Percentiles rank a stretch among this genome's conserved stretches.
Conservation (phyloP, 1,140 invertebrate species). For the Polypedilum pembai region DNA sequence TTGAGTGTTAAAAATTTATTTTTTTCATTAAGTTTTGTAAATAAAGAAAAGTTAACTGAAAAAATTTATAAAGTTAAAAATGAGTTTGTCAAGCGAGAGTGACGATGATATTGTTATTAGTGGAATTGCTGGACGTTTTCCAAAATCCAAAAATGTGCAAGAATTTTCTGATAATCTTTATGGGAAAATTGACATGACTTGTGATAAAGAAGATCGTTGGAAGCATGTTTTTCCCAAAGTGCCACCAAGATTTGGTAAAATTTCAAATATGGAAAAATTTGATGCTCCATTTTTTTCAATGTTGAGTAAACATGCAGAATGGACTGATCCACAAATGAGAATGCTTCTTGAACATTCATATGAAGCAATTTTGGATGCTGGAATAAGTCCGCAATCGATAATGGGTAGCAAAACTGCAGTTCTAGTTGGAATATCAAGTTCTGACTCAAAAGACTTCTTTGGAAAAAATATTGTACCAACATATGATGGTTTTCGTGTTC, state of each 20-base stretch:
- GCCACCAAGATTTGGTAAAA: conserved; percentile 62
- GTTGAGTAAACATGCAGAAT: conserved; percentile 38
- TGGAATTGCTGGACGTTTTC: conserved; percentile 55
- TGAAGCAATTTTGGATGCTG: conserved; percentile 39
- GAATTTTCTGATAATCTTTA: conserved; percentile 53
- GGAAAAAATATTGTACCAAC: background rate
- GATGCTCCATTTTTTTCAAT: conserved; percentile 47
- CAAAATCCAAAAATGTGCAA: conserved; percentile 52
- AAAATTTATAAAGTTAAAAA: too few species aligned
- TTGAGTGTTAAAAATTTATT: too few species aligned
- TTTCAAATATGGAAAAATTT: conserved; percentile 49
- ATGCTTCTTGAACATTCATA: conserved; percentile 40
- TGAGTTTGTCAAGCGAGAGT: too few species aligned
- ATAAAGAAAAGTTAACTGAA: too few species aligned
- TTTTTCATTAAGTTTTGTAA: too few species aligned
- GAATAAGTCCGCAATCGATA: conserved; percentile 51
- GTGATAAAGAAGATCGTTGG: conserved; percentile 17
- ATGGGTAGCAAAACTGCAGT: conserved; percentile 53
- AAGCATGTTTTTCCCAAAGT: conserved; percentile 25
- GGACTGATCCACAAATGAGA: conserved; percentile 43
- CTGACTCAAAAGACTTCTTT: conserved; percentile 42
- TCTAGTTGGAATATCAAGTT: conserved; percentile 57
- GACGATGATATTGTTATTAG: conserved; percentile 55
- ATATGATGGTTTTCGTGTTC: conserved; percentile 35
- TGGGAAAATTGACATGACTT: conserved; percentile 29